A percentile compares a stretch with the other conserved stretches of the same genome.
Conservation (phyloP, 2,888 invertebrate genomes). For the Monochamus alternatus region DNA sequence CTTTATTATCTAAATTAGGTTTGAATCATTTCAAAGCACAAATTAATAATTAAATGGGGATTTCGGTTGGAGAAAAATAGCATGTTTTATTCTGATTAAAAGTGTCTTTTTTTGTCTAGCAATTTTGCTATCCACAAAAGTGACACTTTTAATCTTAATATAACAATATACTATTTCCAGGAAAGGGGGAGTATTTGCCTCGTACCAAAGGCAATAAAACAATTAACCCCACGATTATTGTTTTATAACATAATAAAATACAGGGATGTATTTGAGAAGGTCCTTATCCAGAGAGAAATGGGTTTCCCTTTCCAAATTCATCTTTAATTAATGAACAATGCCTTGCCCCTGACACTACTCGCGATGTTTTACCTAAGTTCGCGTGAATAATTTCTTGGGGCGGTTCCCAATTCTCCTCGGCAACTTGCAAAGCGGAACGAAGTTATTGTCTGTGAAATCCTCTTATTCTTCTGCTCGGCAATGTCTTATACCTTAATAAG, state of each 20-base stretch:
- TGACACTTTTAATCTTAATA: too few relatives aligned
- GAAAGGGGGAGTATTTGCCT: too few relatives aligned
- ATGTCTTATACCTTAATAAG: constrained; percentile 19
- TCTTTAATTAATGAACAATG: constrained; percentile 23
- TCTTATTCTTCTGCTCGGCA: constrained; percentile 29
- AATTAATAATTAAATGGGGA: too few relatives aligned
- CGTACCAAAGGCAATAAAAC: background rate
- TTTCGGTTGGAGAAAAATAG: too few relatives aligned
- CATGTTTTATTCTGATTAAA: too few relatives aligned
- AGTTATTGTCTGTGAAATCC: constrained; percentile 34
- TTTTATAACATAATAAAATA: background rate
- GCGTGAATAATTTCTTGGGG: constrained; percentile 22
- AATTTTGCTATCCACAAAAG: too few relatives aligned
- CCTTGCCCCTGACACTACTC: constrained; percentile 26
- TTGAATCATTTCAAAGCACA: too few relatives aligned
- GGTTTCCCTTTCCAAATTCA: background rate
- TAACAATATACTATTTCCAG: too few relatives aligned
- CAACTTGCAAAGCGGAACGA: constrained; percentile 21
- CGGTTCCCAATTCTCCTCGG: constrained; percentile 10
- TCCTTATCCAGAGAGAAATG: constrained; percentile 6
- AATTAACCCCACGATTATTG: background rate
- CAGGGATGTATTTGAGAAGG: background rate
- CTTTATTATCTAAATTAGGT: too few relatives aligned
- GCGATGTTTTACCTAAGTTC: constrained; percentile 26
- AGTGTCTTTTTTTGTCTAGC: too few relatives aligned